Evolutionary conservation across 2,888 invertebrate species (phyloP).

Genomic region (Oasisia sp.): DNA sequence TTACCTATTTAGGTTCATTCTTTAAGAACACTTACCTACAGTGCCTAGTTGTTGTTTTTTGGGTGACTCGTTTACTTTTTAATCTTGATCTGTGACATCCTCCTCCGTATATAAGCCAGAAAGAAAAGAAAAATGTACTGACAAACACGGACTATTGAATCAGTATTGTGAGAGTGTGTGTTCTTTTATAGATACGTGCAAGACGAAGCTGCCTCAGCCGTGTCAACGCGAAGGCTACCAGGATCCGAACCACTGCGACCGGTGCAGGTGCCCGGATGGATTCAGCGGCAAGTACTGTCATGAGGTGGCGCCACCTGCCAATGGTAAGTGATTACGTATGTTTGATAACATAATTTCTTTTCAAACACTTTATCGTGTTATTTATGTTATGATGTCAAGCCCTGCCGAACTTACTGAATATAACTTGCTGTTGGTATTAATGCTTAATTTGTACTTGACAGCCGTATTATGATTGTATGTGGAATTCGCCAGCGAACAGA

Average conservation of each 20-base stretch:
- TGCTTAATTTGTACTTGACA: conserved; percentile 46
- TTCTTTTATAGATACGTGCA: conserved; percentile 26
- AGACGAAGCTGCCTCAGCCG: background rate
- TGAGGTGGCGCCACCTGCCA: conserved; percentile 41
- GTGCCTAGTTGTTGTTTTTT: too few species aligned
- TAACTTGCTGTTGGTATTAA: conserved; percentile 39
- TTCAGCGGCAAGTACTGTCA: conserved; percentile 53
- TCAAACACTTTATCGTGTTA: too few species aligned
- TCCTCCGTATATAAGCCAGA: too few species aligned
- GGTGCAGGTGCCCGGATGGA: conserved; percentile 59
- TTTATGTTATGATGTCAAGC: too few species aligned
- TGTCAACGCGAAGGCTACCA: conserved; percentile 41
- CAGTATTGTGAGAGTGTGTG: background rate
- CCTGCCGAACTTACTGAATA: background rate
- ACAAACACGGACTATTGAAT: too few species aligned
- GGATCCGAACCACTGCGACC: conserved; percentile 53
- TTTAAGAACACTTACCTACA: too few species aligned
- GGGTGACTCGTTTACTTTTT: too few species aligned
- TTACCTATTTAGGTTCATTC: too few species aligned
- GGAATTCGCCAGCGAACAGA: background rate
- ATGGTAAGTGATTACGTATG: conserved; percentile 13
- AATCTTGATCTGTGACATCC: too few species aligned
- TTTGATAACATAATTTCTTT: background rate
- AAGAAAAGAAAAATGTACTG: too few species aligned
- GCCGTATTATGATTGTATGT: background rate